A percentile compares a stretch with the other conserved stretches of the same genome.
phyloP scores from a whole-genome alignment of 1,140 invertebrate species.

The Phocides pigmalion region DNA sequence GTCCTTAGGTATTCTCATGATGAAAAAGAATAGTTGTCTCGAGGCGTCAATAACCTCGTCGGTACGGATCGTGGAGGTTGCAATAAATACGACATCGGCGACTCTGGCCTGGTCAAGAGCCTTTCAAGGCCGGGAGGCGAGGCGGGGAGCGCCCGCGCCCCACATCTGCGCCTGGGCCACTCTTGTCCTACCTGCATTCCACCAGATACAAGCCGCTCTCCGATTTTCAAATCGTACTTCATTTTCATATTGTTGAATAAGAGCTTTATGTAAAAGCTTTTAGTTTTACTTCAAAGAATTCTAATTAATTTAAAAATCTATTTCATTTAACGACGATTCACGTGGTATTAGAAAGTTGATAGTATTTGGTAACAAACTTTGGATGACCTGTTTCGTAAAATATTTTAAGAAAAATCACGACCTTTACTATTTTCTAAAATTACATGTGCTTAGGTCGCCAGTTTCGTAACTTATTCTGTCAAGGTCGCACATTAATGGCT shows the following conservation, averaged over 20 bases:
- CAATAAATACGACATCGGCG: slow-evolving; percentile 81
- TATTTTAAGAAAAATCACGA: slow-evolving; percentile 54
- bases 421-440: slow-evolving; percentile 64
- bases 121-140: slow-evolving; percentile 81
- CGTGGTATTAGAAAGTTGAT: not conserved
- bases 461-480: slow-evolving; percentile 69
- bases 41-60: slow-evolving; percentile 80
- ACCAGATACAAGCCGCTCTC: slow-evolving; percentile 48
- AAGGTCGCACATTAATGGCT: slow-evolving; percentile 72
- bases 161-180: slow-evolving; percentile 66
- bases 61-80: slow-evolving; percentile 80
- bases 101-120: slow-evolving; percentile 80
- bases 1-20: slow-evolving; percentile 61
- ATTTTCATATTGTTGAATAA: not conserved
- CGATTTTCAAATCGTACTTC: slow-evolving; percentile 6
- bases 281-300: not conserved
- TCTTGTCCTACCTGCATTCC: slow-evolving; percentile 70
- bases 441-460: slow-evolving; percentile 62
- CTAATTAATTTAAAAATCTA: not conserved
- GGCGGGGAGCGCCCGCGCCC: slow-evolving; percentile 75
- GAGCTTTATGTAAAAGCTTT: slow-evolving; percentile 2
- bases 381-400: not conserved
- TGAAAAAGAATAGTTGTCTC: slow-evolving; percentile 63
- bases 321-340: not conserved
- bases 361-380: slow-evolving; percentile 2